Evolutionary conservation across 2,113 vertebrate genomes (phyloP), one percentile per base, ranked within the genome.

Genomic region (Condylura cristata): DNA sequence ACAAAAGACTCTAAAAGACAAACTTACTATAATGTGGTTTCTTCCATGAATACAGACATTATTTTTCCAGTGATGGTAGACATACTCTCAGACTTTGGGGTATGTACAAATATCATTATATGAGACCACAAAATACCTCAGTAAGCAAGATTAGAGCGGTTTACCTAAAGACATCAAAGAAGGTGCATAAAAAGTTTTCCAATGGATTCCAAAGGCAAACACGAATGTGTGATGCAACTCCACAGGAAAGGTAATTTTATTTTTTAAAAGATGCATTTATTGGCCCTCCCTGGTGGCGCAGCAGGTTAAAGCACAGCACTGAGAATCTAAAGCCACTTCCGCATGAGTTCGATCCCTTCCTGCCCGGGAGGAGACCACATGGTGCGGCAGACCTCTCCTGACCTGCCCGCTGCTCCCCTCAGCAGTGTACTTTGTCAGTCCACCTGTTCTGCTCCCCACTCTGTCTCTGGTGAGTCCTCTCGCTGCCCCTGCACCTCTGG

Each of bases 1-100:
- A 89, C 13, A 63, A n/a, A 88, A 76, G 83, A 78, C 18, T 71
- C 72, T 66, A 72, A 89, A 88, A 78, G 56, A 58, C 10, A 82
- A 68, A 34, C 68, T 56, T 89, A 56, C 71, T 76, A 37, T 28
- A 22, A 72, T 16, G 6, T 58, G 0, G 68, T 74, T 61, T 63
- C 28, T 80, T 82, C 39, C 18, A 1, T 82, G 66, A 93, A 72
- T 37, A 48, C 30, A 48, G 18, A 34, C 28, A 84, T 44, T 58
- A 8, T 61, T 92, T 94, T 63, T 61, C 32, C 61, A 48, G 12
- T 93, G 37, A 63, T 41, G 5, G 63, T 37, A 93, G 82, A 93
- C 44, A 68, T 46, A 65, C n/a, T 53, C 75, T 90, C 12, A 8
- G 22, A 80, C 34, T 70, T 63, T 61, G 4, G 76, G 9, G 3